Base-by-base conservation (phyloP, 2,797 vertebrate genomes). In the Mionectes olivaceus region DNA sequence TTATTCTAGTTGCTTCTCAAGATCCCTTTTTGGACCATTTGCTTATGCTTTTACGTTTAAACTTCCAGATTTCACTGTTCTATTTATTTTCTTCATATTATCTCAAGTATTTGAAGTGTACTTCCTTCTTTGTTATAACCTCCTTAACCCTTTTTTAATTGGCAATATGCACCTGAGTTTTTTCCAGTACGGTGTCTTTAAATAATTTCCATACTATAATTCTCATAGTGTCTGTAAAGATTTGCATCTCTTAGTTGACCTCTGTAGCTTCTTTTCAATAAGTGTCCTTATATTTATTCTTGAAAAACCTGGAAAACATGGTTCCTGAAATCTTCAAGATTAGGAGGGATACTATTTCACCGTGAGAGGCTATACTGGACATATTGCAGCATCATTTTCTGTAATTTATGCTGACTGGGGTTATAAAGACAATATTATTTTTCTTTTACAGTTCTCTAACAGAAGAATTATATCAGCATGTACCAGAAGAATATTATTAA, bases 351-450 rank as follows among this genome's bases (percentile, higher is more conserved):
- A 79, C 79, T 76, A 13, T 86, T 87, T 96, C 83, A 79, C 73
- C 82, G 64, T 77, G 28, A 91, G 83, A 91, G 74, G 67, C 60
- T 53, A 65, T 83, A 91, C 24, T 10, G 17, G 59, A 84, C 43
- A 60, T 94, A 89, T 22, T 78, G 79, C 47, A 80, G 55, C 89
- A 91, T 67, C 87, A 74, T 89, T 91, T 92, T 92, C 67, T 76
- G 57, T 96, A 94, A 89, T 89, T 79, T 94, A 89, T 93, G 84
- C 53, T 89, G 81, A 59, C 87, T 83, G 78, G 11, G 41, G n/a
- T 87, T 94, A 74, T 88, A 95, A 92, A 86, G 41, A 81, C 46
- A 87, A 52, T 80, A 32, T 60, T 76, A 55, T 86, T 91, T 90
- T 86, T 92, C 76, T 91, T 96, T 95, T 94, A 63, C 65, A 85